Evolutionary conservation across 2,888 invertebrate species (phyloP).

Genomic region (Pyrochroa serraticornis): DNA sequence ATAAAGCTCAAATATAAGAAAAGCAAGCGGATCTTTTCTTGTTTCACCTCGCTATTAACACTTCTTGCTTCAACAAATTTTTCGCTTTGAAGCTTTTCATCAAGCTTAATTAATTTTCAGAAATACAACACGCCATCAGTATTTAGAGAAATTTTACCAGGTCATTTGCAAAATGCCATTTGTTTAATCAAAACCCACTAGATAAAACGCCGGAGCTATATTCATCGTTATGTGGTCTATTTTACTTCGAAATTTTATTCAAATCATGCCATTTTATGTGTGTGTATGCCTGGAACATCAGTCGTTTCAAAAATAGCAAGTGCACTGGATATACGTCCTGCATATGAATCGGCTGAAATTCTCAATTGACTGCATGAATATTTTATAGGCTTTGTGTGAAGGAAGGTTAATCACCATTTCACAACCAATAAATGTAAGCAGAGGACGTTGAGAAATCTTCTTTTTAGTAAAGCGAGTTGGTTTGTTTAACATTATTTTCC

Average conservation of each 20-base stretch:
- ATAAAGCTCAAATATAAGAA: conserved; percentile 31
- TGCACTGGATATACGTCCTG: conserved; percentile 44
- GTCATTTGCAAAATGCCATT: background rate
- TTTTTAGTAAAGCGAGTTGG: no score
- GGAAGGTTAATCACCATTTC: no score
- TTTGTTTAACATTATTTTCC: no score
- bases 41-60: conserved; percentile 8
- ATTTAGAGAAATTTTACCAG: no score
- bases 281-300: conserved; percentile 45
- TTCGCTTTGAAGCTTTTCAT: background rate
- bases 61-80: conserved; percentile 13
- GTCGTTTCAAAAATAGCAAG: conserved; percentile 46
- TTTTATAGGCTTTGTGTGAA: conserved; percentile 26
- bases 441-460: no score
- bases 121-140: no score
- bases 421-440: no score
- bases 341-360: conserved; percentile 45
- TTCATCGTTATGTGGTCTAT: background rate
- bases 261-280: conserved; percentile 46
- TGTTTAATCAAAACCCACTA: background rate
- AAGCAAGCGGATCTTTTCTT: conserved; percentile 33
- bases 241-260: conserved; percentile 44
- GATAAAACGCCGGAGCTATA: background rate
- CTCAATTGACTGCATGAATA: conserved; percentile 40
- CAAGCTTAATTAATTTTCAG: no score